These are phyloP conservation scores for human DNA, from an alignment of 2,113 vertebrate species.

Conservation along the genomic window DNA sequence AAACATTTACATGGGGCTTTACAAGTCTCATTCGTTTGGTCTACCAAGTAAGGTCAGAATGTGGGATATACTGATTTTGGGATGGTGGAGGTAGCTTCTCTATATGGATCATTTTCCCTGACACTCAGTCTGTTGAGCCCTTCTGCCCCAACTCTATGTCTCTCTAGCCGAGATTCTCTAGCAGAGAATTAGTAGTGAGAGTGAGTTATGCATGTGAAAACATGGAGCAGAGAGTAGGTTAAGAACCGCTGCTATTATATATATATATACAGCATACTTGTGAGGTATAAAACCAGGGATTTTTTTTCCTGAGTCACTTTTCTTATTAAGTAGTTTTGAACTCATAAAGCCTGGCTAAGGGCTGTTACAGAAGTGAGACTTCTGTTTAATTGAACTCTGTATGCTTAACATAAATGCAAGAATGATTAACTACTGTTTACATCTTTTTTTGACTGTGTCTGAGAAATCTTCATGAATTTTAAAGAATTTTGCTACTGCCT, in stretches of 20 bases:
- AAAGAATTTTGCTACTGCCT: background rate
- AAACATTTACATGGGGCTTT: background rate
- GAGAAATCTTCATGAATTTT: slow-evolving; percentile 28
- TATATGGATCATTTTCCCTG: background rate
- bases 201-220: background rate
- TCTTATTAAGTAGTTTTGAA: slow-evolving; percentile 56
- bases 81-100: background rate
- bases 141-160: background rate
- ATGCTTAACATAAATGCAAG: slow-evolving; percentile 50
- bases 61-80: background rate
- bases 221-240: background rate
- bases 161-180: background rate
- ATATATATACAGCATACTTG: background rate
- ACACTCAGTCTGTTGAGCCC: background rate
- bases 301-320: background rate
- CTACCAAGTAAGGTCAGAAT: background rate
- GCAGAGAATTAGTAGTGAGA: background rate
- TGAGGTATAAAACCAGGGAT: background rate
- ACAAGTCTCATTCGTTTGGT: background rate
- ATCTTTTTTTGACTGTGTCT: slow-evolving; percentile 49
- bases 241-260: background rate
- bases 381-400: slow-evolving; percentile 60
- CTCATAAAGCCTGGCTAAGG: slow-evolving; percentile 48
- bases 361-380: slow-evolving; percentile 27
- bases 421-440: background rate